Evolutionary conservation across 1,140 invertebrate species (phyloP), one percentile per base, ranked within the genome.

Genomic region (Zeugodacus cucurbitae): DNA sequence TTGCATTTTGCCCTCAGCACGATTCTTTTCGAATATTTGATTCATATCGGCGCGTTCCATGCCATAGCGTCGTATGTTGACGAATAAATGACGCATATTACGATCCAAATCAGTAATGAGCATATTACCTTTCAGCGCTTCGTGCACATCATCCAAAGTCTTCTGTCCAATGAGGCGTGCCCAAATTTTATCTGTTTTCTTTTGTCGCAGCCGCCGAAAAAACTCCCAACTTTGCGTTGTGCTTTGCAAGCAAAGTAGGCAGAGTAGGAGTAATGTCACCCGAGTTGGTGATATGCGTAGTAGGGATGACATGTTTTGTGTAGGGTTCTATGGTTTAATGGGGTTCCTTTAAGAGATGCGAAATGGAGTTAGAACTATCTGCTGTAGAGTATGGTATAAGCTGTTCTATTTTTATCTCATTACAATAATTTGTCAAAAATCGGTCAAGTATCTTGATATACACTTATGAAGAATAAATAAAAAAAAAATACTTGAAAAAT

Each of bases 1-100:
- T 70, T 93, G 92, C 29, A 92, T 85, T 88, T 93, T 93, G 2
- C 92, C 92, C 54, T 91, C 3, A 62, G 64, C 41, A 20, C 62
- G 44, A 44, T 88, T 88, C 29, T 74, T 29, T n/a, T 32, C n/a
- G 11, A 37, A 74, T 20, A 89, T 3, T 3, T 74, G 22, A 10
- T 86, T 29, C 88, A 87, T 85, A 70, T 89, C 32, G 0, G 59
- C 62, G 7, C 59, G 59, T n/a, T 78, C 14, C 41, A 89, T 59
- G 1, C 44, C n/a, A 17, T 58, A 57, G 26, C 82, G 78, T 22
- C 88, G 78, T 22, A 74, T 0, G 34, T n/a, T 37, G 4, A 89
- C 78, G 29, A 89, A 57, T 3, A 89, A 1, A 29, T 82, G 48
- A 29, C 88, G 87, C 41, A 57, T 70, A 3, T 82, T 44, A 7